Evolutionary conservation across 2,113 vertebrate species (phyloP).

Genomic region (Brachirus orientalis): DNA sequence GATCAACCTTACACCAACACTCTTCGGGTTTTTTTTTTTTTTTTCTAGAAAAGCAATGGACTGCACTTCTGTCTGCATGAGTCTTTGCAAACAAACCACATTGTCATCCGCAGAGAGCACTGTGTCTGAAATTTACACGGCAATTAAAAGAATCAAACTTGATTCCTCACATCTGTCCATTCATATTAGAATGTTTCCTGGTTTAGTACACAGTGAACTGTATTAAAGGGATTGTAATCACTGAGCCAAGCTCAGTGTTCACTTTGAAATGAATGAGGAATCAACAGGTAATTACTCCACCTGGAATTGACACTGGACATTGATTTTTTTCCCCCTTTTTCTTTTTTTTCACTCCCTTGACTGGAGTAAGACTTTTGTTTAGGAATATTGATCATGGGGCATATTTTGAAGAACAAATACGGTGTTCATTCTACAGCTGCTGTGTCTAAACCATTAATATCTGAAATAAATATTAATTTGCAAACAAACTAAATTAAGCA

Average conservation of each 20-base stretch:
- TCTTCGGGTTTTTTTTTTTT: too few species aligned
- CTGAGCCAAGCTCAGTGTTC: conserved; percentile 92
- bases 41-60: too few species aligned
- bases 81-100: too few species aligned
- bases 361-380: conserved; percentile 79
- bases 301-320: conserved; percentile 93
- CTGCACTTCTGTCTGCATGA: too few species aligned
- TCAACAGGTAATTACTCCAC: conserved; percentile 97
- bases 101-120: too few species aligned
- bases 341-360: conserved; percentile 74
- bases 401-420: conserved; percentile 8
- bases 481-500: neutral
- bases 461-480: conserved; percentile 2
- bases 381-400: conserved; percentile 6
- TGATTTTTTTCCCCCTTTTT: conserved; percentile 81
- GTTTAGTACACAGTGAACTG: conserved; percentile 91
- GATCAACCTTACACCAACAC: conserved; percentile 37
- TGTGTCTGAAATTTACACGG: conserved; percentile 79
- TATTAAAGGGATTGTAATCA: conserved; percentile 98
- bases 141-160: conserved; percentile 99
- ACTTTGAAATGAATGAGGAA: conserved; percentile 92
- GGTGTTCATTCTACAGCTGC: neutral
- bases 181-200: conserved; percentile 95
- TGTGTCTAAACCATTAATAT: conserved; percentile 5
- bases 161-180: conserved; percentile 94